Percentiles rank a stretch among this genome's conserved stretches.
These are phyloP conservation scores for Allygus modestus DNA, from an alignment of 2,888 invertebrate genomes.

Conservation along the genomic window DNA sequence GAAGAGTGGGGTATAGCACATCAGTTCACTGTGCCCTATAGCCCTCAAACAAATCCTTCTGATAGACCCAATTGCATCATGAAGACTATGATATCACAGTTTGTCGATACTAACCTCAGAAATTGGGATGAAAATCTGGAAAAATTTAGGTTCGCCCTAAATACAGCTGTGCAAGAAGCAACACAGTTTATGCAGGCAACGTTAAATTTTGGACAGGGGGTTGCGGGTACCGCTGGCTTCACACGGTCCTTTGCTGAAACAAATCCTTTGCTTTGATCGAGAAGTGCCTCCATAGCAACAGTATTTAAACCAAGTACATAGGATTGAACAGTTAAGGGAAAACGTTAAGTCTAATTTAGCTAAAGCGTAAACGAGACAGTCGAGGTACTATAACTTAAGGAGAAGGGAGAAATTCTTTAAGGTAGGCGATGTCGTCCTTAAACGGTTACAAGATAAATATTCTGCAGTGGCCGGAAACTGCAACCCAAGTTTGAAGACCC, in stretches of 20 bases:
- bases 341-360: conserved; percentile 24
- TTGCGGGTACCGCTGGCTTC: conserved; percentile 5
- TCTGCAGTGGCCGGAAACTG: conserved; percentile 10
- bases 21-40: conserved; percentile 69
- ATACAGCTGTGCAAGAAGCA: conserved; percentile 66
- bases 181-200: conserved; percentile 68
- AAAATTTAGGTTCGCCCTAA: conserved; percentile 67
- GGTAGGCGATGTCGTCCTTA: not conserved
- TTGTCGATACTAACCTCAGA: conserved; percentile 69
- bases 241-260: too few species aligned
- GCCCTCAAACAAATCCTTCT: conserved; percentile 71
- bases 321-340: not conserved
- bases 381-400: conserved; percentile 64
- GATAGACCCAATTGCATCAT: conserved; percentile 71
- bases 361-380: conserved; percentile 57
- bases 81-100: conserved; percentile 72
- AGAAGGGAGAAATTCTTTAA: conserved; percentile 19
- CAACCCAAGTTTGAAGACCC: conserved; percentile 8
- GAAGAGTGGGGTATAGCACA: conserved; percentile 63
- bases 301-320: too few species aligned
- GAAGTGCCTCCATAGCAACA: too few species aligned
- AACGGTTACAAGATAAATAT: not conserved
- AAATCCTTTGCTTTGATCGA: too few species aligned
- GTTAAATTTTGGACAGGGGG: conserved; percentile 67
- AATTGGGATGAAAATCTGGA: conserved; percentile 67